These are phyloP conservation scores for Falco rusticolus DNA, from an alignment of 2,797 vertebrate species.

Conservation along the genomic window DNA sequence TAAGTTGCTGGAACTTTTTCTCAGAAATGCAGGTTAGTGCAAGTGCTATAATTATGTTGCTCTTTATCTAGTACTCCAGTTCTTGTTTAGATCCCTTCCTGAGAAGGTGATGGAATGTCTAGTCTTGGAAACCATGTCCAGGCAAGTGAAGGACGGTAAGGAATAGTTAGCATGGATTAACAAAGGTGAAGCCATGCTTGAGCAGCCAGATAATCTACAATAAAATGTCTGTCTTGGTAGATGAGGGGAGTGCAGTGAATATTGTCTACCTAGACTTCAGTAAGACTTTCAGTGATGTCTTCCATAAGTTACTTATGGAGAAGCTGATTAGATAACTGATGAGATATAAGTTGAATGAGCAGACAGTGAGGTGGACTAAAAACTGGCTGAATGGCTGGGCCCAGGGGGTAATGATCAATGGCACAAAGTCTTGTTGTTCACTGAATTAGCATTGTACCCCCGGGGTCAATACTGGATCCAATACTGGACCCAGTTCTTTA, in stretches of 20 bases:
- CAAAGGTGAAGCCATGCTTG: neutral
- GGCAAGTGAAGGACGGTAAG: neutral
- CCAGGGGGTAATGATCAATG: rapidly evolving
- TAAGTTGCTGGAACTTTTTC: neutral
- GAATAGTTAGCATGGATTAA: neutral
- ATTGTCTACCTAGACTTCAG: neutral
- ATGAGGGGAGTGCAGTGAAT: neutral
- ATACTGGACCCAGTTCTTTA: too few relatives aligned
- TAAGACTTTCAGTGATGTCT: neutral
- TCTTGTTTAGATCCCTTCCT: neutral
- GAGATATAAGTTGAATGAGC: neutral
- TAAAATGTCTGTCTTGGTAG: neutral
- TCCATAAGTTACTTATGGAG: neutral
- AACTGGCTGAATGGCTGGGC: neutral
- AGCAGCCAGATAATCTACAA: neutral
- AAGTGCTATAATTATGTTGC: neutral
- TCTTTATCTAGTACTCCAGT: neutral
- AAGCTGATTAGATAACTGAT: neutral
- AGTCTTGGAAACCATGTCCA: neutral
- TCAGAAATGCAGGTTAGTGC: neutral
- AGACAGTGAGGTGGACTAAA: too few relatives aligned
- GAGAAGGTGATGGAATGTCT: neutral
- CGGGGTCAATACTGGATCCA: neutral
- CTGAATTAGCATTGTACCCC: neutral
- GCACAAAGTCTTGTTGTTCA: neutral